Conservation (phyloP, 2,113 vertebrate species). For the Hassar affinis region DNA sequence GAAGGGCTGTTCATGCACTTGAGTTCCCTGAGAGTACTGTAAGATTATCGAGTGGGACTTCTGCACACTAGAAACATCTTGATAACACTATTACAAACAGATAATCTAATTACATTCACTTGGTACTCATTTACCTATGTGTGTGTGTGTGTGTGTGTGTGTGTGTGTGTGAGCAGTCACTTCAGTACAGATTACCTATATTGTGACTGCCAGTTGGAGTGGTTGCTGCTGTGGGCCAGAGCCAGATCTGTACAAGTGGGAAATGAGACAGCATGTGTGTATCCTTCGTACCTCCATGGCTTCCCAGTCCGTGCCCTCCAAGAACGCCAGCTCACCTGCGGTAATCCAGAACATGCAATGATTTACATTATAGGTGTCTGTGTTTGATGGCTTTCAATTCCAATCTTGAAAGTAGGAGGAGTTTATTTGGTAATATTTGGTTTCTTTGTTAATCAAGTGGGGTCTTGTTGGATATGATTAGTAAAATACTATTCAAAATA, state of each 20-base stretch:
- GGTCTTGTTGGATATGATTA: background rate
- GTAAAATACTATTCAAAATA: background rate
- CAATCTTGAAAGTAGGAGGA: background rate
- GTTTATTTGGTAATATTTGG: background rate
- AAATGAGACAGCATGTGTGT: constrained; percentile 79
- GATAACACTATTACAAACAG: background rate
- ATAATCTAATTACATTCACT: background rate
- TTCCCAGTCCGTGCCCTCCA: constrained; percentile 75
- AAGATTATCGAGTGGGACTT: constrained; percentile 62
- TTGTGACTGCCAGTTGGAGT: constrained; percentile 88
- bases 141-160: constrained; percentile 12
- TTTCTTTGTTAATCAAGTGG: background rate
- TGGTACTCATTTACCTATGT: background rate
- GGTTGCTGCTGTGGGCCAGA: constrained; percentile 82
- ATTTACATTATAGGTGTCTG: background rate
- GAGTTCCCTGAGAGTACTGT: constrained; percentile 80
- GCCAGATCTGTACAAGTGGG: constrained; percentile 74
- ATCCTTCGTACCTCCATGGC: constrained; percentile 78
- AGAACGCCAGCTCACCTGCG: constrained; percentile 81
- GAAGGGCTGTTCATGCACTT: constrained; percentile 82
- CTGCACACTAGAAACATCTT: constrained; percentile 20
- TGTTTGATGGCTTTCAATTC: background rate
- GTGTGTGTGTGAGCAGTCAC: constrained; percentile 65
- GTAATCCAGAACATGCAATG: constrained; percentile 61
- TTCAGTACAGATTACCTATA: constrained; percentile 83